Evolutionary conservation across 2,888 invertebrate species (phyloP), one percentile per base, ranked within the genome.

Genomic region (Aphelenchoides bicaudatus): DNA sequence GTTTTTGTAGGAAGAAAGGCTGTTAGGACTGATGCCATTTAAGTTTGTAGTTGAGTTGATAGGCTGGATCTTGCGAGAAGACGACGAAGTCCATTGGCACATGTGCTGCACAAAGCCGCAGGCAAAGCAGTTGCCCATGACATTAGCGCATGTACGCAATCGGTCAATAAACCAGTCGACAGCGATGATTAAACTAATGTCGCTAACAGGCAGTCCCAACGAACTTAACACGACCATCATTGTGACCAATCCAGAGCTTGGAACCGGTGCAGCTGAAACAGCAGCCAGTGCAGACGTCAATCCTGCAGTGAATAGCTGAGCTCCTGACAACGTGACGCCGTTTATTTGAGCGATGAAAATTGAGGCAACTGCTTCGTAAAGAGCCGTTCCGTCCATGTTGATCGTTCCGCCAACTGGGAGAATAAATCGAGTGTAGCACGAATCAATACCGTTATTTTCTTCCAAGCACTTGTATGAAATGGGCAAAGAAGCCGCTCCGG

Each of bases 251-350:
- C 80, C 79, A 21, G 80, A 79, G 1, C 75, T 75, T 4, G 80
- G 79, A 16, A 96, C 91, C 51, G 93, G 93, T n/a, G 94, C 94
- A 25, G 94, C 94, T 62, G 94, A 94, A 78, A 96, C 91, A 73
- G 92, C 92, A 1, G 94, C 94, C 56, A 92, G 88, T 1, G 94
- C 96, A 19, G 94, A 91, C 5, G 93, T 93, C 74, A 90, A 61
- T 65, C 66, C 61, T 59, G 93, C 87, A 4, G 90, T 90, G 59
- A 91, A 85, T 23, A 91, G 85, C 79, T 91, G 88, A 4, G 89
- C 90, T 63, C 88, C 85, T 21, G 87, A 87, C 61, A 92, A 82
- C 16, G 84, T 81, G 73, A 90, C 86, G 61, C 86, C 87, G 78
- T 90, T 90, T 87, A 91, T 88, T 81, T 90, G 86, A 38, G 90